Base-by-base conservation (phyloP, 2,113 vertebrate species). In the Stigmatopora nigra region DNA sequence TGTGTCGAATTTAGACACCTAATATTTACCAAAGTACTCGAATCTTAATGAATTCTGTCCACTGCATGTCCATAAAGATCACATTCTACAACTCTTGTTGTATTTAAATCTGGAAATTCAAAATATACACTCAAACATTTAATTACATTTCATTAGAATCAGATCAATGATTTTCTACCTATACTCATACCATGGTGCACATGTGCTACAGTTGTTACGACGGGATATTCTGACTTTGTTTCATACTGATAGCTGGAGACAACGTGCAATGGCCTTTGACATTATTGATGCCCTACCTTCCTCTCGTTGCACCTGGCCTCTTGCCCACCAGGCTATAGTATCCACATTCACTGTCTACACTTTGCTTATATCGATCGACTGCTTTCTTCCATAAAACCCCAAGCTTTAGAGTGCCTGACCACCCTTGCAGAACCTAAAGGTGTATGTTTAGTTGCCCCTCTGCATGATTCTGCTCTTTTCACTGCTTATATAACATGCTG, bases 401-500 rank as follows among this genome's bases (percentile, higher is more conserved):
- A 49, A 58, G 80, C 63, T 48, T 14, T 1, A 8, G 22, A 31
- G 15, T 22, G 59, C 59, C 59, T 20, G 19, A 7, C 9, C 36
- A 60, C 11, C 13, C 56, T 75, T 71, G 72, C 65, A 19, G 56
- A 64, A 47, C 55, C 59, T 47, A 35, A 67, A 31, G 46, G 38
- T 44, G 36, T 60, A 36, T 60, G 57, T 36, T 60, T 53, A 10
- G 4, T 15, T 45, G n/a, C 14, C 59, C 70, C 67, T 77, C 47
- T 75, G 82, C 83, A 80, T 84, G 82, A 68, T 71, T 74, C 67
- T 64, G 77, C 66, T 67, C 25, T 57, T 77, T 78, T 68, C 71
- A 74, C 72, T 77, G 72, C 66, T 75, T 68, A 73, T 69, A 81
- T 68, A 78, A 61, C 68, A 61, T 45, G 76, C 75, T 77, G 69